Percentiles rank a stretch among this genome's conserved stretches.
Evolutionary conservation across 2,113 vertebrate genomes (phyloP).

Genomic region (Phylloscopus trochilus): DNA sequence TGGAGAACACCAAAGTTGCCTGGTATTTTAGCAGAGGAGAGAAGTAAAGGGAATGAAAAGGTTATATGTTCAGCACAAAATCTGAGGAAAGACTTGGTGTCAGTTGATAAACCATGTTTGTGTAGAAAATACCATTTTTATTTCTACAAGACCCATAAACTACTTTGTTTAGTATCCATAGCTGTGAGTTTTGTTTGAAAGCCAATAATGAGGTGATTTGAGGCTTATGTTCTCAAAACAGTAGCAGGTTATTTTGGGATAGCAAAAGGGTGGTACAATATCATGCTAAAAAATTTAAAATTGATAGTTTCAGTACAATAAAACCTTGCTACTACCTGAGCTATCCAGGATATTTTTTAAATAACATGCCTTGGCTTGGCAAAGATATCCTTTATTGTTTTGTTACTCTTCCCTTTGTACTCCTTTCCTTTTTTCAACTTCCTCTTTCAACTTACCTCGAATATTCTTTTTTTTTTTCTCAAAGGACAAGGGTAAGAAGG

Average conservation of each 20-base stretch:
- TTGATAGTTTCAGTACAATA: not conserved
- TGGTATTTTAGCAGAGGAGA: not conserved
- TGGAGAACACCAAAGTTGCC: not conserved
- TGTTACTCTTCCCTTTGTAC: not conserved
- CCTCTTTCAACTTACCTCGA: not conserved
- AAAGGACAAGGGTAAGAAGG: not conserved
- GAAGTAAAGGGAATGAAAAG: not conserved
- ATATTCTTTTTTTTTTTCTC: not conserved
- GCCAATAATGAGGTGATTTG: not conserved
- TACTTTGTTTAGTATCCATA: not conserved
- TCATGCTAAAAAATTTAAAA: not conserved
- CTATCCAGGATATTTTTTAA: not conserved
- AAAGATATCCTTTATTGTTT: not conserved
- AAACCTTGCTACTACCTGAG: not conserved
- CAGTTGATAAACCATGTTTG: not conserved
- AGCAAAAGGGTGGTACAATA: not conserved
- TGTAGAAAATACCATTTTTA: not conserved
- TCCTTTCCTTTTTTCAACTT: not conserved
- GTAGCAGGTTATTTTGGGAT: not conserved
- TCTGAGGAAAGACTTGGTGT: not conserved
- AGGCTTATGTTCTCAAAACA: not conserved
- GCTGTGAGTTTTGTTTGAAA: not conserved
- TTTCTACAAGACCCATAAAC: not conserved
- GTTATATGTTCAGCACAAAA: not conserved
- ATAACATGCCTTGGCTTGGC: not conserved